These are phyloP conservation scores for Tetraodon nigroviridis DNA, from an alignment of 2,113 vertebrate genomes.

Conservation along the genomic window DNA sequence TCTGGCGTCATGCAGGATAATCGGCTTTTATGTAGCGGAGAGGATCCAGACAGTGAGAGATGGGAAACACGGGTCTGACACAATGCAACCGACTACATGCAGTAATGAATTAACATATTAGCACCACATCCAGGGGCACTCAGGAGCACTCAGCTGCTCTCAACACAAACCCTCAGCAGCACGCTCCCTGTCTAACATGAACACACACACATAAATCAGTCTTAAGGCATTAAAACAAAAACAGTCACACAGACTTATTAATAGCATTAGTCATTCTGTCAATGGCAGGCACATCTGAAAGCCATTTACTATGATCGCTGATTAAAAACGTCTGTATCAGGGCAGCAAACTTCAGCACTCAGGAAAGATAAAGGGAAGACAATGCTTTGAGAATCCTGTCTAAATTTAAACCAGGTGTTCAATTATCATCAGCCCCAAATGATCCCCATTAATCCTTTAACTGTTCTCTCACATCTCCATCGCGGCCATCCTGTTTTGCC, in stretches of 20 bases:
- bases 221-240: constrained; percentile 50
- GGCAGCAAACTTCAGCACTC: constrained; percentile 48
- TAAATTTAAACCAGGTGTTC: constrained; percentile 69
- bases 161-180: constrained; percentile 44
- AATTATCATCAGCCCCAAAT: constrained; percentile 74
- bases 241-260: constrained; percentile 49
- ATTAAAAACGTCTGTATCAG: constrained; percentile 24
- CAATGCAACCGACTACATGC: constrained; percentile 65
- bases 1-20: constrained; percentile 72
- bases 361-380: constrained; percentile 28
- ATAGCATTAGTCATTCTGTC: constrained; percentile 62
- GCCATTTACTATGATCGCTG: constrained; percentile 12
- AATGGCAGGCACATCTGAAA: constrained; percentile 34
- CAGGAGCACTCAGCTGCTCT: constrained; percentile 67
- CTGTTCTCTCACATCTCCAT: constrained; percentile 61
- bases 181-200: constrained; percentile 19
- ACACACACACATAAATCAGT: constrained; percentile 50
- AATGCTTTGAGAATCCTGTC: constrained; percentile 32
- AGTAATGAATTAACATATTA: constrained; percentile 75
- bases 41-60: constrained; percentile 56
- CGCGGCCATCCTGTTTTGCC: constrained; percentile 49
- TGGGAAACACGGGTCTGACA: constrained; percentile 56
- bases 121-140: constrained; percentile 57
- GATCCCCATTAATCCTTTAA: constrained; percentile 67
- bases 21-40: constrained; percentile 78